phyloP scores from a whole-genome alignment of 1,140 invertebrate genomes.

The Solenopsis fugax region DNA sequence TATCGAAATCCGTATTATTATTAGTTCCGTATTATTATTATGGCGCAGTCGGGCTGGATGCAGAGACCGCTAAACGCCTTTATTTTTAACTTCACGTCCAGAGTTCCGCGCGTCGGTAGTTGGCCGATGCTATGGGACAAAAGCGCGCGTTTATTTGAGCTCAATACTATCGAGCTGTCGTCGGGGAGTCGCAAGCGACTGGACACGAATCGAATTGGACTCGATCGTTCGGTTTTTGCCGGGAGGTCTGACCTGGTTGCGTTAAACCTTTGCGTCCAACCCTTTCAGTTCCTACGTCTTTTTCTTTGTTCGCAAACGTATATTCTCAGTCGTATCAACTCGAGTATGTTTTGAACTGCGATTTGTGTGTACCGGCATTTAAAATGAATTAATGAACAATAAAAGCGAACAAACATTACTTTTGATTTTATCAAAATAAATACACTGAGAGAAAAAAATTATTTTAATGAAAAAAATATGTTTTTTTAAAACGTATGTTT shows the following conservation, averaged over 20 bases:
- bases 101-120: conserved; percentile 23
- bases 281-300: neutral
- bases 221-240: conserved; percentile 13
- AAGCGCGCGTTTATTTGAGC: conserved; percentile 67
- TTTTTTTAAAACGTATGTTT: too few species aligned
- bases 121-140: conserved; percentile 41
- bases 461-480: too few species aligned
- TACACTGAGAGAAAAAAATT: too few species aligned
- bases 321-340: neutral
- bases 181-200: neutral
- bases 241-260: conserved; percentile 35
- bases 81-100: conserved; percentile 74
- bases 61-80: conserved; percentile 64
- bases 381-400: neutral
- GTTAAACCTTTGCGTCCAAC: conserved; percentile 12
- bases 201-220: conserved; percentile 25
- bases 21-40: conserved; percentile 63
- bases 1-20: conserved; percentile 56
- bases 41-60: conserved; percentile 59
- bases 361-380: neutral
- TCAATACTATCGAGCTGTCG: conserved; percentile 69
- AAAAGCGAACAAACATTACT: neutral
- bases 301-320: neutral
- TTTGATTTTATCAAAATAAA: neutral
- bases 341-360: neutral